phyloP scores from a whole-genome alignment of 1,140 invertebrate genomes.

The Ectropis grisescens region DNA sequence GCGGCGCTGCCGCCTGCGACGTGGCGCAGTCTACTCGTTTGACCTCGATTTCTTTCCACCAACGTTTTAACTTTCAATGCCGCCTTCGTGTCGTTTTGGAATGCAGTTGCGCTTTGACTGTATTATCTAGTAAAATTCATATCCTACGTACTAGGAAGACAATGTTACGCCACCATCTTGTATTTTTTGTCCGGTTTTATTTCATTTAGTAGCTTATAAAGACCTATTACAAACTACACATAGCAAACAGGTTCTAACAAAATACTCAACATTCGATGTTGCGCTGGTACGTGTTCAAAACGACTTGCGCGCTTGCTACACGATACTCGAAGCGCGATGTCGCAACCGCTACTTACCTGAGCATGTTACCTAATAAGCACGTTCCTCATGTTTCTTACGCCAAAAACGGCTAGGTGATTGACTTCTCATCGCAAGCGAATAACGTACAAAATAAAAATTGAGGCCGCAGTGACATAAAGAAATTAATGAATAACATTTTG shows the following conservation, averaged over 20 bases:
- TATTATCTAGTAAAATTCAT: slow-evolving; percentile 4
- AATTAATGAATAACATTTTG: not conserved
- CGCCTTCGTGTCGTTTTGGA: slow-evolving; percentile 33
- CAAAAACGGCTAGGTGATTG: slow-evolving; percentile 1
- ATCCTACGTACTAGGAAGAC: no score
- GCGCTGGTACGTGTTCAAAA: no score
- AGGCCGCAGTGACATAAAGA: not conserved
- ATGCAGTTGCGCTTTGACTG: slow-evolving; percentile 3
- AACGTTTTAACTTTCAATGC: slow-evolving; percentile 66
- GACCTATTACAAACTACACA: no score
- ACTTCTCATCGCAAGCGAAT: no score
- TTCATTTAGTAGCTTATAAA: no score
- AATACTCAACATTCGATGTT: no score
- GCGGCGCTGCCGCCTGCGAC: no score
- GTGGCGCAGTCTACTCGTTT: slow-evolving; percentile 42
- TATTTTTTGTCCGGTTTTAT: no score
- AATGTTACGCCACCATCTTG: no score
- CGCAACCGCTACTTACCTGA: slow-evolving; percentile 54
- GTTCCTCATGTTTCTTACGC: slow-evolving; percentile 11
- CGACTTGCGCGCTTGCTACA: no score
- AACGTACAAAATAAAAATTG: no score
- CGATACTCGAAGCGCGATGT: slow-evolving; percentile 44
- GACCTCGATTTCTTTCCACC: slow-evolving; percentile 66
- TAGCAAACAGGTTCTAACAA: no score
- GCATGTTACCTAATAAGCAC: slow-evolving; percentile 52